Percentiles rank a stretch among this genome's conserved stretches.
These are phyloP conservation scores for Cliona cf. orientalis DNA, from an alignment of 37 sponge, comb jelly and placozoan genomes.

Conservation along the genomic window DNA sequence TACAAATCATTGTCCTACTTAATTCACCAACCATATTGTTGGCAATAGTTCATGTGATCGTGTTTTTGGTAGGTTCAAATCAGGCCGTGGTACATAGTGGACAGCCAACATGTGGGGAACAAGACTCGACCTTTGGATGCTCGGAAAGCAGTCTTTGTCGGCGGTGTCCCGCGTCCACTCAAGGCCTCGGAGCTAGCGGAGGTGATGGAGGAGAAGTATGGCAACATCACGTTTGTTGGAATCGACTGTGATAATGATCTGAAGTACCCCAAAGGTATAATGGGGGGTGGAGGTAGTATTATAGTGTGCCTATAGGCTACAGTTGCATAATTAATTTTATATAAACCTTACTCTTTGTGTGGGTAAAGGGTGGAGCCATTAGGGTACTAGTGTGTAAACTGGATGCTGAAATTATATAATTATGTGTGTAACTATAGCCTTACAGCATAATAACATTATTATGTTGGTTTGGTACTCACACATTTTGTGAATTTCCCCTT, in stretches of 20 bases:
- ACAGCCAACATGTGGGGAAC: slow-evolving; percentile 70
- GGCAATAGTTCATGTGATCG: too few relatives aligned
- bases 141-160: slow-evolving; percentile 93
- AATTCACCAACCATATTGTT: not conserved
- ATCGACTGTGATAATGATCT: slow-evolving; percentile 87
- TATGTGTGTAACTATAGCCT: not conserved
- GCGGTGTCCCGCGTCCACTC: slow-evolving; percentile 95
- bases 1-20: too few relatives aligned
- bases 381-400: too few relatives aligned
- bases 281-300: slow-evolving; percentile 13
- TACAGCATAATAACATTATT: not conserved
- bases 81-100: slow-evolving; percentile 88
- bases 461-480: not conserved
- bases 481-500: not conserved
- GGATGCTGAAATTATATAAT: too few relatives aligned
- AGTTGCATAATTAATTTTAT: not conserved
- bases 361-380: too few relatives aligned
- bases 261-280: slow-evolving; percentile 95
- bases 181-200: slow-evolving; percentile 83
- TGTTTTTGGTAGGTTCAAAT: slow-evolving; percentile 77
- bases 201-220: slow-evolving; percentile 87
- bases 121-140: slow-evolving; percentile 52
- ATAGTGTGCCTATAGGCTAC: slow-evolving; percentile 6
- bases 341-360: too few relatives aligned
- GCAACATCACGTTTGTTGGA: slow-evolving; percentile 74